Conservation (phyloP, 1,140 invertebrate species). For the Drosophila micromelanica region DNA sequence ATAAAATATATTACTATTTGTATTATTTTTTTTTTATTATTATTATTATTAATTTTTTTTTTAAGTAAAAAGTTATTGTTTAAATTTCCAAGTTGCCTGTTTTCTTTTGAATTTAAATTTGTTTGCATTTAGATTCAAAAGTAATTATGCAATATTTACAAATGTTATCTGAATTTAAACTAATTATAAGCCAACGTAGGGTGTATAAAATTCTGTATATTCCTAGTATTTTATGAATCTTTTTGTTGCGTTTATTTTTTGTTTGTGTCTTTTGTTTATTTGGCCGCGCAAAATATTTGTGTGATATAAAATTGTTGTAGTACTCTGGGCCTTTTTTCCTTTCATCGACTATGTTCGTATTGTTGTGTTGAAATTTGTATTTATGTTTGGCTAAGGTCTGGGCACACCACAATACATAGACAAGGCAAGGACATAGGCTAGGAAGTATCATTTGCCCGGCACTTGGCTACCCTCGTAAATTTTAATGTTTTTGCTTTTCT, state of each 20-base stretch:
- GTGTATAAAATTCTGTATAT: conserved; percentile 12
- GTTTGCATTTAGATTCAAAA: too few relatives aligned
- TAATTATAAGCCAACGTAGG: conserved; percentile 1
- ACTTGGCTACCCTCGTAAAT: conserved; percentile 60
- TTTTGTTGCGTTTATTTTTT: conserved; percentile 33
- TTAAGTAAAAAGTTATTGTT: too few relatives aligned
- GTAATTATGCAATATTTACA: too few relatives aligned
- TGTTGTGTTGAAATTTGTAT: conserved; percentile 78
- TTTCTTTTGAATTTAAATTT: too few relatives aligned
- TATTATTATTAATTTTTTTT: too few relatives aligned
- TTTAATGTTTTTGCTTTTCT: conserved; percentile 71
- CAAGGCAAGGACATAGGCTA: conserved; percentile 52
- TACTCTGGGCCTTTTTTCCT: conserved; percentile 67
- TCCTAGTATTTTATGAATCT: conserved; percentile 33
- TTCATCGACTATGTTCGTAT: conserved; percentile 65
- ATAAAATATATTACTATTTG: too few relatives aligned
- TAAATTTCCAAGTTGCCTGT: too few relatives aligned
- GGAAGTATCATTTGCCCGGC: conserved; percentile 68
- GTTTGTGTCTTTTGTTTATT: conserved; percentile 63
- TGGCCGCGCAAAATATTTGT: conserved; percentile 64
- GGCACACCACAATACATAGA: conserved; percentile 48
- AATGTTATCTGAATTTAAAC: too few relatives aligned
- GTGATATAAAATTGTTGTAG: conserved; percentile 71
- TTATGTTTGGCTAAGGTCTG: conserved; percentile 59
- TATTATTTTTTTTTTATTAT: too few relatives aligned